Evolutionary conservation across 2,888 invertebrate genomes (phyloP).

Genomic region (Phasia obesa): DNA sequence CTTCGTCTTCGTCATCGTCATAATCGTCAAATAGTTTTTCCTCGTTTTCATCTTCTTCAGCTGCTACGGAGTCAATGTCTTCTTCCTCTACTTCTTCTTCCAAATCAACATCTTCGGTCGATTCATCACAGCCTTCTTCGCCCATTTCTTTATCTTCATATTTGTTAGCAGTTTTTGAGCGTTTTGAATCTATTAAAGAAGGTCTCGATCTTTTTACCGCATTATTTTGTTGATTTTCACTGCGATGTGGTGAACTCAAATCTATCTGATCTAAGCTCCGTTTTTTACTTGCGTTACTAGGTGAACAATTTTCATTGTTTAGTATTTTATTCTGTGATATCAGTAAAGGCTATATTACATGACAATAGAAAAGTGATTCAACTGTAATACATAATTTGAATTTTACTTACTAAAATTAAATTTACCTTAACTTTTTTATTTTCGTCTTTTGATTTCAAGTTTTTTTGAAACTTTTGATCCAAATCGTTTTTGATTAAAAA

Average conservation of each 20-base stretch:
- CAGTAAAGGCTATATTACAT: constrained; percentile 76
- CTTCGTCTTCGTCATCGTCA: constrained; percentile 77
- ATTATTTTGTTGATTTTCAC: constrained; percentile 36
- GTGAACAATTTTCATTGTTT: constrained; percentile 47
- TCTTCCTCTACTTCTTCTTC: constrained; percentile 77
- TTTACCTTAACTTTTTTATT: constrained; percentile 77
- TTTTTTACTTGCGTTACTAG: constrained; percentile 73
- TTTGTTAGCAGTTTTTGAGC: constrained; percentile 78
- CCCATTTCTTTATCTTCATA: constrained; percentile 78
- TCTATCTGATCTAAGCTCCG: constrained; percentile 75
- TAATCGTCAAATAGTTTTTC: constrained; percentile 76
- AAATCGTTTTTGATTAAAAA: not conserved
- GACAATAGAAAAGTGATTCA: constrained; percentile 1
- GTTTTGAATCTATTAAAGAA: constrained; percentile 78
- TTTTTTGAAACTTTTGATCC: constrained; percentile 39
- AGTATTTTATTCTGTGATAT: constrained; percentile 79
- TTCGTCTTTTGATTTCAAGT: constrained; percentile 20
- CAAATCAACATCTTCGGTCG: constrained; percentile 73
- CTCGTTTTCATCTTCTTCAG: constrained; percentile 78
- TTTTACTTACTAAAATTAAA: not conserved
- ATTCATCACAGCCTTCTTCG: constrained; percentile 74
- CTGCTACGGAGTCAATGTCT: constrained; percentile 79
- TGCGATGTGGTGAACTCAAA: constrained; percentile 70
- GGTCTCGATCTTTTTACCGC: constrained; percentile 78
- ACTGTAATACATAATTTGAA: not conserved